Evolutionary conservation across 1,140 invertebrate genomes (phyloP).

Genomic region (Callitettix versicolor): DNA sequence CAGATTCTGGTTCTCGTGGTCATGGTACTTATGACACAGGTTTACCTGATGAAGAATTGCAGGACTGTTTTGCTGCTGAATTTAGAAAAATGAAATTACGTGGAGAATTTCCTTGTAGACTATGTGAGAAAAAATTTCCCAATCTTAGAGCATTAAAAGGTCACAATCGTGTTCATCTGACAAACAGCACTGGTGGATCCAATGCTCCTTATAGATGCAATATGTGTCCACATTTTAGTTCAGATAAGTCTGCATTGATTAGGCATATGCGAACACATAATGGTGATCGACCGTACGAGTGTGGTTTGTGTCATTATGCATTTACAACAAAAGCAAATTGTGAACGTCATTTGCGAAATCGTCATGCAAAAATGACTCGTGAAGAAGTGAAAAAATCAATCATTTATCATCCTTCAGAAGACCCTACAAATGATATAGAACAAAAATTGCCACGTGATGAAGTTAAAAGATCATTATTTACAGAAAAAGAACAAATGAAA

Average conservation of each 20-base stretch:
- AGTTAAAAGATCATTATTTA: conserved; percentile 20
- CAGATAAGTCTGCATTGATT: conserved; percentile 81
- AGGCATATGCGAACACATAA: conserved; percentile 88
- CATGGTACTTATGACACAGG: not conserved
- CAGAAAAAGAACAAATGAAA: conserved; percentile 11
- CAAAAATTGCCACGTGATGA: conserved; percentile 15
- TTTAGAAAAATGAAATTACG: conserved; percentile 75
- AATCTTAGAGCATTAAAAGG: conserved; percentile 83
- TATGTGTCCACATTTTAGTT: conserved; percentile 80
- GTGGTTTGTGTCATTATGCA: conserved; percentile 84
- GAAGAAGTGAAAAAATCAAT: conserved; percentile 79
- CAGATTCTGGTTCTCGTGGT: conserved; percentile 16
- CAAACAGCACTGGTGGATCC: conserved; percentile 44
- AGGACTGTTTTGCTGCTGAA: conserved; percentile 67
- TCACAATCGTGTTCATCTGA: conserved; percentile 68
- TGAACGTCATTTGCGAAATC: conserved; percentile 78
- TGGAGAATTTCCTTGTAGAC: conserved; percentile 77
- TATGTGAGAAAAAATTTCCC: conserved; percentile 73
- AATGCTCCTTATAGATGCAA: conserved; percentile 66
- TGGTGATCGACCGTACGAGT: conserved; percentile 88
- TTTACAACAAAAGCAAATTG: conserved; percentile 93
- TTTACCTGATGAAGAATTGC: conserved; percentile 54
- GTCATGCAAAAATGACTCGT: conserved; percentile 71
- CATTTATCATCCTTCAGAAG: conserved; percentile 75
- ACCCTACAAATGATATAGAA: conserved; percentile 52